These are phyloP conservation scores for Rhinichthys osculus DNA, from an alignment of 2,797 vertebrate species.

Conservation along the genomic window DNA sequence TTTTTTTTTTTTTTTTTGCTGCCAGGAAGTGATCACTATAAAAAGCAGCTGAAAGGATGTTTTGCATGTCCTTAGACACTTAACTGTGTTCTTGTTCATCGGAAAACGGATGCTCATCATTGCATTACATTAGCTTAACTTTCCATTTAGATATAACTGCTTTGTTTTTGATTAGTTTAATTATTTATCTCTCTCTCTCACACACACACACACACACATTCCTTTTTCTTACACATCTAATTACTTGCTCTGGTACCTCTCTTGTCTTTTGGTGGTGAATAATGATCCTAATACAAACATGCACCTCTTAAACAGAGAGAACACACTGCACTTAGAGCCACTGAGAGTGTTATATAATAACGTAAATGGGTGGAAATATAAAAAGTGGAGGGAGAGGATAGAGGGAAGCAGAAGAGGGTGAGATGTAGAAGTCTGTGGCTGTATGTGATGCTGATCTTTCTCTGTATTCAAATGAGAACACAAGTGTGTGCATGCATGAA, in stretches of 20 bases:
- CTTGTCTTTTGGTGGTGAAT: conserved; percentile 46
- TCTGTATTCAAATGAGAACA: conserved; percentile 24
- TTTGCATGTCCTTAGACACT: conserved; percentile 20
- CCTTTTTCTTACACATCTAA: background rate
- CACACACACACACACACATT: background rate
- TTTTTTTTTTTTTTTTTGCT: conserved; percentile 1
- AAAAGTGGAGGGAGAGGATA: conserved; percentile 29
- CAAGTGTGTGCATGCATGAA: background rate
- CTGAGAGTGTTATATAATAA: conserved; percentile 54
- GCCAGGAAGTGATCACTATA: conserved; percentile 1
- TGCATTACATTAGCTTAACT: conserved; percentile 29
- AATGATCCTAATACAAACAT: conserved; percentile 52
- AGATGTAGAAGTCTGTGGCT: conserved; percentile 11
- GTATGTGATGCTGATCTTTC: background rate
- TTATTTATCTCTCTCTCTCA: conserved; percentile 19
- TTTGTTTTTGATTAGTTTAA: conserved; percentile 49
- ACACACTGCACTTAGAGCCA: conserved; percentile 42
- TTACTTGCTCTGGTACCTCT: conserved; percentile 8
- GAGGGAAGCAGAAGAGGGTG: conserved; percentile 25
- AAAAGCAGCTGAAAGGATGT: conserved; percentile 5
- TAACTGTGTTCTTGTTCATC: conserved; percentile 14
- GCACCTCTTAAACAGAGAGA: conserved; percentile 34
- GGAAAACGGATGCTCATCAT: conserved; percentile 23
- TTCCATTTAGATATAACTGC: conserved; percentile 32
- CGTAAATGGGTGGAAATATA: conserved; percentile 55